Evolutionary conservation across 2,113 vertebrate species (phyloP).

Genomic region (Leptodactylus fuscus): DNA sequence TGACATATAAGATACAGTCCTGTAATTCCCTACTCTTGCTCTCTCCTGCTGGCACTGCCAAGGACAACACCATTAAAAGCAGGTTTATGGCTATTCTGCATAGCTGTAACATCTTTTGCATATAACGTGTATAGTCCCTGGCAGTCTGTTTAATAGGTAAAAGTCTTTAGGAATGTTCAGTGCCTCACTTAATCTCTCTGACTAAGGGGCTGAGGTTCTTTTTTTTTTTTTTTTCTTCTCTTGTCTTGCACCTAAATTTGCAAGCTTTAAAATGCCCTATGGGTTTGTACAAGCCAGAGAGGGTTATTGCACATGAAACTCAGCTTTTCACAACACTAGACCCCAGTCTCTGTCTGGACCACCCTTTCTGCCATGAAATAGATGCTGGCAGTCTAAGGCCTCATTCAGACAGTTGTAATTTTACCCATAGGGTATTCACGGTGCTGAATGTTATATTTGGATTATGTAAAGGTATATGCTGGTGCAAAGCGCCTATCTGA

Average conservation of each 20-base stretch:
- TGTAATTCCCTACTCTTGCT: no score
- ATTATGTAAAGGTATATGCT: not conserved
- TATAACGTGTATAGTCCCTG: not conserved
- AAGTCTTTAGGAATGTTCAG: not conserved
- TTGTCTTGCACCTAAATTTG: no score
- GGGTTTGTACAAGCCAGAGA: not conserved
- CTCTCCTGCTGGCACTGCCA: constrained; percentile 8
- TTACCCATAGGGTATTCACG: not conserved
- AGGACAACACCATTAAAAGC: not conserved
- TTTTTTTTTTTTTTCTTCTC: no score
- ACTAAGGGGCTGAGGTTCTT: not conserved
- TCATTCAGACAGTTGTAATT: not conserved
- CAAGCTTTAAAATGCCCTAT: not conserved
- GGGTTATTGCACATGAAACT: not conserved
- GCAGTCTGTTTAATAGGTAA: not conserved
- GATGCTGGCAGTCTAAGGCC: not conserved
- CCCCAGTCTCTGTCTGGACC: not conserved
- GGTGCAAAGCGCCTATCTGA: not conserved
- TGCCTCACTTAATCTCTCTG: not conserved
- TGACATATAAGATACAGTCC: not conserved
- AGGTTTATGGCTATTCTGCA: not conserved
- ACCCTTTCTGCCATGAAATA: not conserved
- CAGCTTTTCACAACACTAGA: not conserved
- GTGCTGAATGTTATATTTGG: not conserved
- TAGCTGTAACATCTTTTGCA: not conserved